Evolutionary conservation across 2,888 invertebrate species (phyloP).

Genomic region (Adelphocoris suturalis): DNA sequence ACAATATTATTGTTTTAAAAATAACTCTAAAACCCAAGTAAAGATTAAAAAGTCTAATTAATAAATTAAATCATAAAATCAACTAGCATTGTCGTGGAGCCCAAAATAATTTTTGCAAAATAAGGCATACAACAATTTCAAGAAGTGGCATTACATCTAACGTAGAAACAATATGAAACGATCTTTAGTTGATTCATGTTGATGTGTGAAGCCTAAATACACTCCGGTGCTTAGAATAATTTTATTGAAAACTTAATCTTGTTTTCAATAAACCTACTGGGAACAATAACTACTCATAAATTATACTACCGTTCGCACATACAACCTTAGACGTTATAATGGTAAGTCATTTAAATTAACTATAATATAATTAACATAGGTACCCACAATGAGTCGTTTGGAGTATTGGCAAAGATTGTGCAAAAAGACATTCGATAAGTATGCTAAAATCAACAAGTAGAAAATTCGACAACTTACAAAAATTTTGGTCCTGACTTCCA

Average conservation of each 20-base stretch:
- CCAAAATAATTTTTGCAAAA: neutral
- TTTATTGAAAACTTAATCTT: neutral
- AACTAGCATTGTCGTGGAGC: no score
- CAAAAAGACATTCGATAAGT: neutral
- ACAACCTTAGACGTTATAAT: neutral
- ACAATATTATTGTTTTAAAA: neutral
- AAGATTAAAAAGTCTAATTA: neutral
- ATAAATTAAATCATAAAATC: neutral
- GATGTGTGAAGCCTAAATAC: neutral
- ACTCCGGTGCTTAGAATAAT: neutral
- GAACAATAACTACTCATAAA: conserved; percentile 13
- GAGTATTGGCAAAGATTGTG: neutral
- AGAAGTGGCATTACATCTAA: neutral
- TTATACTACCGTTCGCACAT: neutral
- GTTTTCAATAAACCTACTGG: neutral
- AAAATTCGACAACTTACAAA: conserved; percentile 26
- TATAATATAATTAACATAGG: neutral
- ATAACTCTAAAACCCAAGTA: neutral
- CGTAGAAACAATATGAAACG: neutral
- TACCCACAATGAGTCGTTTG: neutral
- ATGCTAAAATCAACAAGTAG: conserved; percentile 20
- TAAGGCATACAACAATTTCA: neutral
- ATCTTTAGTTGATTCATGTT: no score
- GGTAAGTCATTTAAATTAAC: neutral
- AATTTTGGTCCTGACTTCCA: conserved; percentile 56